Evolutionary conservation across 2,797 vertebrate species (phyloP).

Genomic region (Sebastes itinus): DNA sequence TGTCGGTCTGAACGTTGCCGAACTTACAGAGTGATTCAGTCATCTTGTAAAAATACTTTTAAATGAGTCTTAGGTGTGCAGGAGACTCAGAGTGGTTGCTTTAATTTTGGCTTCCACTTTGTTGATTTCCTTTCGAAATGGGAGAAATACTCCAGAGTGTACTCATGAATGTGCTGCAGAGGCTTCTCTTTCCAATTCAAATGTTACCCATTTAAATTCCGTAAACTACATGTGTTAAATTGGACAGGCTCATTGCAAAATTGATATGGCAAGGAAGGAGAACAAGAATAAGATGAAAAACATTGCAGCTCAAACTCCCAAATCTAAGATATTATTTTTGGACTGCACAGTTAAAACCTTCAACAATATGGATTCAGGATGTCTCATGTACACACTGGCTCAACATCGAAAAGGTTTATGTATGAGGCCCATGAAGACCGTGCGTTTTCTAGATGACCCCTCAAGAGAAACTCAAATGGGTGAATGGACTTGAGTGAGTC

Average conservation of each 20-base stretch:
- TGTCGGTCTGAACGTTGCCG: not conserved
- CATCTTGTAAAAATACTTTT: conserved; percentile 18
- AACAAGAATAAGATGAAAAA: not conserved
- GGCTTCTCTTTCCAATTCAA: too few species aligned
- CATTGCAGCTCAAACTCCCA: not conserved
- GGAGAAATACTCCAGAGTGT: too few species aligned
- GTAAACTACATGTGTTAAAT: not conserved
- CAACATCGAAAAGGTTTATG: not conserved
- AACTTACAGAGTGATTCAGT: not conserved
- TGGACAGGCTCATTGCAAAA: not conserved
- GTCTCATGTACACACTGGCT: not conserved
- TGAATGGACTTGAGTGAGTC: not conserved
- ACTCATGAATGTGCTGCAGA: not conserved
- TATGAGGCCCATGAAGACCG: not conserved
- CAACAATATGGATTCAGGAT: not conserved
- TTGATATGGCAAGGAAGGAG: not conserved
- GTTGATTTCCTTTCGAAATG: not conserved
- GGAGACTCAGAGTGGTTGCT: not conserved
- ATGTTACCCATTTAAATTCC: too few species aligned
- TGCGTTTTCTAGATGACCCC: not conserved
- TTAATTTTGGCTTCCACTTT: not conserved
- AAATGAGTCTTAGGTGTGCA: not conserved
- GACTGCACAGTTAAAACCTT: not conserved
- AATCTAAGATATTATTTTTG: too few species aligned
- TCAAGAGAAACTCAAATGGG: not conserved